A percentile compares a stretch with the other conserved stretches of the same genome.
phyloP scores from a whole-genome alignment of 2,888 invertebrate genomes.

The Gryllus longicercus region DNA sequence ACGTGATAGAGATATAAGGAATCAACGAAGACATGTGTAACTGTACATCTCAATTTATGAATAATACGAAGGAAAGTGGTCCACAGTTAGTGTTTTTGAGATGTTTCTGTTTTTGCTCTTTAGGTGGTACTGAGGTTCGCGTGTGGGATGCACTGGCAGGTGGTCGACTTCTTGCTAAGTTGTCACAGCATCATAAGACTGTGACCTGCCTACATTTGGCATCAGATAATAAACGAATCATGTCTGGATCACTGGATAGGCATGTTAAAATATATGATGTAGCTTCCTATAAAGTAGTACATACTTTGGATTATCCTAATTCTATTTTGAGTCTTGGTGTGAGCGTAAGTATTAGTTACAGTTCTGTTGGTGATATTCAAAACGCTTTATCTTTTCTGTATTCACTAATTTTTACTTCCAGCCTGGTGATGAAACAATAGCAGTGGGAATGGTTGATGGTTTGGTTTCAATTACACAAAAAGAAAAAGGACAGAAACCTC shows the following conservation, averaged over 20 bases:
- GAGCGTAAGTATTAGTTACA: slow-evolving; percentile 49
- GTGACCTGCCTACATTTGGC: slow-evolving; percentile 82
- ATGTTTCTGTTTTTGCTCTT: slow-evolving; percentile 24
- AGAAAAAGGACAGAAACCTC: slow-evolving; percentile 55
- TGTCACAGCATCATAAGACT: slow-evolving; percentile 93
- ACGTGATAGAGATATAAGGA: too few relatives aligned
- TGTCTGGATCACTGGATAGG: slow-evolving; percentile 88
- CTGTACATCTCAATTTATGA: too few relatives aligned
- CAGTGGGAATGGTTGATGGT: slow-evolving; percentile 90
- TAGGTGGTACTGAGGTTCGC: slow-evolving; percentile 80
- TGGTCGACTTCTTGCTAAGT: slow-evolving; percentile 75
- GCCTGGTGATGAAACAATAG: slow-evolving; percentile 70
- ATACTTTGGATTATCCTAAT: slow-evolving; percentile 86
- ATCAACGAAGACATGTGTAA: too few relatives aligned
- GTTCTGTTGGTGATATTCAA: not conserved
- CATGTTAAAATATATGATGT: slow-evolving; percentile 92
- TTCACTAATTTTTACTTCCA: slow-evolving; percentile 24
- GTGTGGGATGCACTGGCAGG: slow-evolving; percentile 92
- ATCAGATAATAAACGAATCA: slow-evolving; percentile 72
- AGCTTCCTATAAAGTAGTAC: slow-evolving; percentile 78
- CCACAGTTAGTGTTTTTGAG: too few relatives aligned
- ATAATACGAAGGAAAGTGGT: too few relatives aligned
- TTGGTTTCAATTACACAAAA: slow-evolving; percentile 80
- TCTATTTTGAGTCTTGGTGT: slow-evolving; percentile 81
- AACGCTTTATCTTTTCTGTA: not conserved